Conservation (phyloP, 1,140 invertebrate genomes). For the Bacillus rossius region DNA sequence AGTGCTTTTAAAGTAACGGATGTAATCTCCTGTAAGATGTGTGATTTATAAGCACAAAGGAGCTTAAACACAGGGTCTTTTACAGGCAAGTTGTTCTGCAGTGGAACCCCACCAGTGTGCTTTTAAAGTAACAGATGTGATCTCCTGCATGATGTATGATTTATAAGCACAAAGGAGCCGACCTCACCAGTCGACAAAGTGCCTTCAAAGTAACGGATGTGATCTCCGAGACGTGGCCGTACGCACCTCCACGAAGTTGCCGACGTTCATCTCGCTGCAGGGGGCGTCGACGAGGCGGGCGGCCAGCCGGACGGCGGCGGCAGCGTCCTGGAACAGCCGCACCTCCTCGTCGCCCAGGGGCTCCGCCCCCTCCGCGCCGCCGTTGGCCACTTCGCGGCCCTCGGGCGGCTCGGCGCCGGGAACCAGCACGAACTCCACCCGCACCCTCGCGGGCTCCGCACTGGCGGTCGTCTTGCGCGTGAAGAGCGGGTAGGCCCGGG, state of each 20-base stretch:
- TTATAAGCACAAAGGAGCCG: too few relatives aligned
- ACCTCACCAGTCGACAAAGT: too few relatives aligned
- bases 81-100: too few relatives aligned
- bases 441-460: slow-evolving; percentile 36
- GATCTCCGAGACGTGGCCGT: too few relatives aligned
- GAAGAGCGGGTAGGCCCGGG: slow-evolving; percentile 69
- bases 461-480: slow-evolving; percentile 47
- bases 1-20: too few relatives aligned
- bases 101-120: too few relatives aligned
- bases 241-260: slow-evolving; percentile 67
- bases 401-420: not conserved
- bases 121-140: too few relatives aligned
- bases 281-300: slow-evolving; percentile 80
- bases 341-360: slow-evolving; percentile 52
- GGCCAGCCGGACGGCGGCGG: slow-evolving; percentile 60
- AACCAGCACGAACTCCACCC: slow-evolving; percentile 57
- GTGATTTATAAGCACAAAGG: too few relatives aligned
- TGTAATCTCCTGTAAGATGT: too few relatives aligned
- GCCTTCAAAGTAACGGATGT: too few relatives aligned
- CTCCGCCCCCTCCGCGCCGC: slow-evolving; percentile 18
- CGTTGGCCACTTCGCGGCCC: not conserved
- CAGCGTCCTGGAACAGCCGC: slow-evolving; percentile 52
- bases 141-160: too few relatives aligned
- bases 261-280: slow-evolving; percentile 79
- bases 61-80: too few relatives aligned